phyloP scores from a whole-genome alignment of 2,113 vertebrate species.

The Larimichthys crocea region DNA sequence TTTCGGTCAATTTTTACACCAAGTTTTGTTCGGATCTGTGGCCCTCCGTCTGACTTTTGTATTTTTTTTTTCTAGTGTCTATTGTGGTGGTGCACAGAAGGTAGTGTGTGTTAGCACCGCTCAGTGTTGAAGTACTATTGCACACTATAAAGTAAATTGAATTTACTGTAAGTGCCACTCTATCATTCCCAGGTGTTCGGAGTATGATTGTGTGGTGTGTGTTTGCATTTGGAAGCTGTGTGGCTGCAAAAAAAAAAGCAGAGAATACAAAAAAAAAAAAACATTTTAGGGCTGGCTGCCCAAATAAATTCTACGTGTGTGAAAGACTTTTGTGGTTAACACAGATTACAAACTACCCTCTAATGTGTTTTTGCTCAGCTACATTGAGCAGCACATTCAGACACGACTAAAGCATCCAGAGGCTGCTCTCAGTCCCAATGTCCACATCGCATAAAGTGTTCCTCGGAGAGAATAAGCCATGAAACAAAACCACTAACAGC shows the following conservation, averaged over 20 bases:
- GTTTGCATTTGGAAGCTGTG: background rate
- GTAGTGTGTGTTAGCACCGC: background rate
- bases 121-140: background rate
- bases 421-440: conserved; percentile 11
- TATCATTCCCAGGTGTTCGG: background rate
- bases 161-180: background rate
- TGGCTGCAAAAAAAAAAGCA: background rate
- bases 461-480: conserved; percentile 39
- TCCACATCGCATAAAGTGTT: conserved; percentile 46
- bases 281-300: background rate
- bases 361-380: conserved; percentile 30
- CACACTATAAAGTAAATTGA: background rate
- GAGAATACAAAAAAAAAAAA: background rate
- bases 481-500: conserved; percentile 50
- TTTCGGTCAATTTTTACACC: background rate
- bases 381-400: conserved; percentile 41
- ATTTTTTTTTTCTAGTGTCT: background rate
- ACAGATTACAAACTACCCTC: conserved; percentile 21
- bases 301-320: background rate
- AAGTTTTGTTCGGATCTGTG: background rate
- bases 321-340: conserved; percentile 12
- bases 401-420: conserved; percentile 16
- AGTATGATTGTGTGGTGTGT: background rate
- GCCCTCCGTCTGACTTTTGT: background rate
- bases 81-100: background rate